Evolutionary conservation across 2,797 vertebrate species (phyloP).

Genomic region (Fundulus diaphanus): DNA sequence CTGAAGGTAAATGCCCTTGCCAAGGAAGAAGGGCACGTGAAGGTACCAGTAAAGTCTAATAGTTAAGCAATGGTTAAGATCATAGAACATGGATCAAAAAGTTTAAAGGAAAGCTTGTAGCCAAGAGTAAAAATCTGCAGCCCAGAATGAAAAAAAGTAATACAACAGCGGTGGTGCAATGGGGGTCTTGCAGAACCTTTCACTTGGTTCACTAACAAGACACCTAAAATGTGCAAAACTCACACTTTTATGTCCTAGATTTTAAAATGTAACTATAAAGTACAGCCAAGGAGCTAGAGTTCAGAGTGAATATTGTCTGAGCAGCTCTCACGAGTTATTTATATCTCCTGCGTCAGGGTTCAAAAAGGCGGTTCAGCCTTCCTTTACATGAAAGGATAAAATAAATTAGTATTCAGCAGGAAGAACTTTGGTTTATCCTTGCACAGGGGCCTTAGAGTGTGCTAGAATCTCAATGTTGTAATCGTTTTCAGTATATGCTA

Average conservation of each 20-base stretch:
- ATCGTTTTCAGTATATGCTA: constrained; percentile 16
- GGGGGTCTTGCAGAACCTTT: not conserved
- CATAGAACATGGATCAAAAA: constrained; percentile 9
- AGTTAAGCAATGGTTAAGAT: constrained; percentile 17
- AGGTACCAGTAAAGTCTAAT: constrained; percentile 16
- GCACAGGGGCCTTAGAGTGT: not conserved
- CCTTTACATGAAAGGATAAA: constrained; percentile 49
- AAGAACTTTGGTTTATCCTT: constrained; percentile 26
- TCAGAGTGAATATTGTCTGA: constrained; percentile 48
- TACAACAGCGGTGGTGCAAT: not conserved
- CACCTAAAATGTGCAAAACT: not conserved
- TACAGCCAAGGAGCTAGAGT: constrained; percentile 28
- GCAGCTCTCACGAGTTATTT: constrained; percentile 39
- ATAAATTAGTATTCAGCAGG: constrained; percentile 51
- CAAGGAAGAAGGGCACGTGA: constrained; percentile 13
- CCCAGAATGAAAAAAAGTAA: constrained; percentile 1
- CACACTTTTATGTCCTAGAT: constrained; percentile 7
- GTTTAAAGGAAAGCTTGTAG: not conserved
- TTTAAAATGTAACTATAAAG: not conserved
- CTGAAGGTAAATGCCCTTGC: not conserved
- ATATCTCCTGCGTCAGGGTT: constrained; percentile 45
- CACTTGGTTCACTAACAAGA: not conserved
- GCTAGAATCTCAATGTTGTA: constrained; percentile 18
- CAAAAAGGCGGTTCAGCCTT: constrained; percentile 32
- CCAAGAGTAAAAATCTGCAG: not conserved